phyloP scores from a whole-genome alignment of 2,797 vertebrate genomes.

The Microcaecilia unicolor region DNA sequence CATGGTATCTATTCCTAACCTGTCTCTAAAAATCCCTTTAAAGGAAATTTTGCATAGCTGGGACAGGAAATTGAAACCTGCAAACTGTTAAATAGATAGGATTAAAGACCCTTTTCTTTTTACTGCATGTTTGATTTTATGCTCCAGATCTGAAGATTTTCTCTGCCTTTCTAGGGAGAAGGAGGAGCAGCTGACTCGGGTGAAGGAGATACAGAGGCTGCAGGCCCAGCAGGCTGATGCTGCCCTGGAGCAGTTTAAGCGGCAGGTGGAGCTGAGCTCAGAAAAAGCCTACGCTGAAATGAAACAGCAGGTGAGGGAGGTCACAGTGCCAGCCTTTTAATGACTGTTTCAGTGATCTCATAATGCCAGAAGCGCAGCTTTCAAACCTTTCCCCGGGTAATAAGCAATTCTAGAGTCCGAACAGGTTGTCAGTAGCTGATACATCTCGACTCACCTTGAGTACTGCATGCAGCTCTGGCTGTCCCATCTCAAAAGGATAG shows the following conservation, averaged over 20 bases:
- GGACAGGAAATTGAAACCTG: slow-evolving; percentile 36
- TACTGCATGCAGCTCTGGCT: too few species aligned
- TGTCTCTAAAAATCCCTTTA: slow-evolving; percentile 25
- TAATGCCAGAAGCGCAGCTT: slow-evolving; percentile 36
- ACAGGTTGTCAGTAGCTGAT: slow-evolving; percentile 21
- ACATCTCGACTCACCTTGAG: too few species aligned
- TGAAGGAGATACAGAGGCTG: slow-evolving; percentile 72
- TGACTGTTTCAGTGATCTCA: slow-evolving; percentile 38
- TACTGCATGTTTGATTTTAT: slow-evolving; percentile 34
- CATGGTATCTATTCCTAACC: too few species aligned
- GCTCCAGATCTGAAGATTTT: slow-evolving; percentile 41
- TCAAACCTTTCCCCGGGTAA: slow-evolving; percentile 28
- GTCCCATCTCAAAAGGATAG: too few species aligned
- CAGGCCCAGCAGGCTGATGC: slow-evolving; percentile 83
- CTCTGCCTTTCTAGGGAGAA: slow-evolving; percentile 69
- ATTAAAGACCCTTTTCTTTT: slow-evolving; percentile 42
- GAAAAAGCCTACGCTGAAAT: slow-evolving; percentile 83
- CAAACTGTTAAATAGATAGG: slow-evolving; percentile 33
- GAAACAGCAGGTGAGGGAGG: slow-evolving; percentile 83
- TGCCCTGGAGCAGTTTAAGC: slow-evolving; percentile 86
- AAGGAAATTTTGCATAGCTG: slow-evolving; percentile 31
- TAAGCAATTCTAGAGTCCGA: slow-evolving; percentile 33
- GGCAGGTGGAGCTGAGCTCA: slow-evolving; percentile 85
- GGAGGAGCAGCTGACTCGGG: slow-evolving; percentile 70
- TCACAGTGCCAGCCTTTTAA: slow-evolving; percentile 32